A percentile compares a stretch with the other conserved stretches of the same genome.
Conservation (phyloP, 2,797 vertebrate genomes). For the Sebastes minor region DNA sequence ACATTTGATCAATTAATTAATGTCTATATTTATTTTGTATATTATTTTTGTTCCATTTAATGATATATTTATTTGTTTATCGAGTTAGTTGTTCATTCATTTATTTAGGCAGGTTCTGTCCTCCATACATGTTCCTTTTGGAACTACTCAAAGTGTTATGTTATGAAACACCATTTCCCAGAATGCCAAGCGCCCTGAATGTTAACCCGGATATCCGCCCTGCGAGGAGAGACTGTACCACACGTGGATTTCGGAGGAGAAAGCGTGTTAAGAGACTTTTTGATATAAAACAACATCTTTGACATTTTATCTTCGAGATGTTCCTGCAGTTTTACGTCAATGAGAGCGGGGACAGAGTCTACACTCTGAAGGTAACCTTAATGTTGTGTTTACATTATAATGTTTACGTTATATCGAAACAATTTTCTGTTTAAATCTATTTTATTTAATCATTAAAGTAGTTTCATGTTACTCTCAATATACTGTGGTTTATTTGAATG, state of each 20-base stretch:
- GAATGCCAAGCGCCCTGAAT: background rate
- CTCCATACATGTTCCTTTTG: background rate
- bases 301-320: conserved; percentile 68
- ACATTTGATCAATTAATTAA: too few species aligned
- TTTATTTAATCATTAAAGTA: background rate
- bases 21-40: too few species aligned
- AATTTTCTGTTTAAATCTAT: background rate
- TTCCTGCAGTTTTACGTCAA: conserved; percentile 89
- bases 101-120: too few species aligned
- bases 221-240: rapidly evolving
- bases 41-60: too few species aligned
- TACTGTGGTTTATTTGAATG: background rate
- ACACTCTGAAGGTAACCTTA: conserved; percentile 87
- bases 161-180: conserved; percentile 53
- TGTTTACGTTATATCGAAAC: background rate
- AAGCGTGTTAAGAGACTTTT: rapidly evolving
- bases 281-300: background rate
- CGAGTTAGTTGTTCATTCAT: too few species aligned
- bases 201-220: conserved; percentile 56
- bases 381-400: background rate
- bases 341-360: conserved; percentile 87
- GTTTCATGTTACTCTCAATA: rapidly evolving
- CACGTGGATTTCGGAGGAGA: conserved; percentile 46
- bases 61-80: too few species aligned
- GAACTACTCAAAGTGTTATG: background rate